These are phyloP conservation scores for Heteromormyrus szaboi DNA, from an alignment of 2,797 vertebrate genomes.

Conservation along the genomic window DNA sequence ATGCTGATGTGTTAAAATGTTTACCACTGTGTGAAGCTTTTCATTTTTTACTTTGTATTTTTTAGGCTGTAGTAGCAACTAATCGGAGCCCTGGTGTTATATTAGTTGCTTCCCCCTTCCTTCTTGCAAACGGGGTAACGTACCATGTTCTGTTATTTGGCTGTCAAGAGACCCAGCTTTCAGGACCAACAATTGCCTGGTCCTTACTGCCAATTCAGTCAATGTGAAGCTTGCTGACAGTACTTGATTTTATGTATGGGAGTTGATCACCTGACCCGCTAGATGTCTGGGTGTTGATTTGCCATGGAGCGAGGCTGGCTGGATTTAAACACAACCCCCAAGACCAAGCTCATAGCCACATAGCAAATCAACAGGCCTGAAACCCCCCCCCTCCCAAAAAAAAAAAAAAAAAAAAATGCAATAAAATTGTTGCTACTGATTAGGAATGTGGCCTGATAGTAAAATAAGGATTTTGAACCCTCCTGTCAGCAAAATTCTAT, in stretches of 20 bases:
- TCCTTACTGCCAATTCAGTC: background rate
- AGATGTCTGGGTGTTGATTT: background rate
- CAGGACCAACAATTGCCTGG: background rate
- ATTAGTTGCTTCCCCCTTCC: background rate
- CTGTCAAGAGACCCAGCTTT: background rate
- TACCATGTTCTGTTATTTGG: background rate
- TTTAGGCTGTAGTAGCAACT: background rate
- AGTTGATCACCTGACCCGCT: background rate
- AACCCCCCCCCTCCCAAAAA: background rate
- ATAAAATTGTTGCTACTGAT: background rate
- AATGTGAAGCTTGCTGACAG: background rate
- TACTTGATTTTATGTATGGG: background rate
- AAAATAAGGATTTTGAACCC: background rate
- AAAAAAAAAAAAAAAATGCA: background rate
- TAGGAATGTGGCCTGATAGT: background rate
- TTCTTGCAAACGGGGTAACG: background rate
- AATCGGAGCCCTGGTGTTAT: background rate
- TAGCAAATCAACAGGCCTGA: background rate
- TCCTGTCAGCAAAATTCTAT: background rate
- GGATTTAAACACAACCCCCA: background rate
- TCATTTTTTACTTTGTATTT: background rate
- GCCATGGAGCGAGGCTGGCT: background rate
- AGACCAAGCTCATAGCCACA: background rate
- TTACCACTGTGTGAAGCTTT: background rate
- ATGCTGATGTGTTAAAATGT: background rate